A percentile compares a stretch with the other conserved stretches of the same genome.
Evolutionary conservation across 2,888 invertebrate species (phyloP).

Genomic region (Sepiola atlantica): DNA sequence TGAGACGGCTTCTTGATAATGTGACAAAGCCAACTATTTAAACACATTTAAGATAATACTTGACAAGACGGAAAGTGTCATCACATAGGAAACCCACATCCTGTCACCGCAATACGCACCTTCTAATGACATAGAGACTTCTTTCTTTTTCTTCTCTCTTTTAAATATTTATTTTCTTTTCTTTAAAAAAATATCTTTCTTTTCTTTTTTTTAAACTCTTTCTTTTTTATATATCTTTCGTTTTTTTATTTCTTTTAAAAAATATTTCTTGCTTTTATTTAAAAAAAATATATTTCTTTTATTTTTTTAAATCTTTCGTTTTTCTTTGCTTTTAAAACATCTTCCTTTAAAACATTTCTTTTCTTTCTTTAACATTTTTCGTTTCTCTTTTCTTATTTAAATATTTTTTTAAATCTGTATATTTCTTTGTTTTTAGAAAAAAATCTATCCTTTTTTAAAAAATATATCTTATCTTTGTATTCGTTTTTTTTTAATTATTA

Average conservation of each 20-base stretch:
- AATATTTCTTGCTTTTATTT: background rate
- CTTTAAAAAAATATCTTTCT: background rate
- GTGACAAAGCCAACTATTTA: slow-evolving; percentile 18
- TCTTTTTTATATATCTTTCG: background rate
- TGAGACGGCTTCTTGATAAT: background rate
- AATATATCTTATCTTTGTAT: too few relatives aligned
- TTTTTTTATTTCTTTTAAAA: background rate
- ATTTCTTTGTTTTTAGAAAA: too few relatives aligned
- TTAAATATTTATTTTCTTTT: background rate
- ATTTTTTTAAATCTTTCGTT: background rate
- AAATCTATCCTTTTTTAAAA: too few relatives aligned
- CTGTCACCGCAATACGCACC: background rate
- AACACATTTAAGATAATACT: background rate
- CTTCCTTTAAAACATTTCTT: too few relatives aligned
- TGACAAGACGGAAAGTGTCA: background rate
- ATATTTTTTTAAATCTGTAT: too few relatives aligned
- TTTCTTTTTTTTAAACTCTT: background rate
- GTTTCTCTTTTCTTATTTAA: too few relatives aligned
- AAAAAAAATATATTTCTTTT: background rate
- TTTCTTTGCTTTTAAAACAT: background rate
- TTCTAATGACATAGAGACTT: background rate
- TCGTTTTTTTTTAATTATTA: too few relatives aligned
- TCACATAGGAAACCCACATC: background rate
- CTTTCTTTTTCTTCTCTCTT: background rate
- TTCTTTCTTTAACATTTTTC: background rate